Conservation (phyloP, 2,797 vertebrate species). For the Liasis olivaceus region DNA sequence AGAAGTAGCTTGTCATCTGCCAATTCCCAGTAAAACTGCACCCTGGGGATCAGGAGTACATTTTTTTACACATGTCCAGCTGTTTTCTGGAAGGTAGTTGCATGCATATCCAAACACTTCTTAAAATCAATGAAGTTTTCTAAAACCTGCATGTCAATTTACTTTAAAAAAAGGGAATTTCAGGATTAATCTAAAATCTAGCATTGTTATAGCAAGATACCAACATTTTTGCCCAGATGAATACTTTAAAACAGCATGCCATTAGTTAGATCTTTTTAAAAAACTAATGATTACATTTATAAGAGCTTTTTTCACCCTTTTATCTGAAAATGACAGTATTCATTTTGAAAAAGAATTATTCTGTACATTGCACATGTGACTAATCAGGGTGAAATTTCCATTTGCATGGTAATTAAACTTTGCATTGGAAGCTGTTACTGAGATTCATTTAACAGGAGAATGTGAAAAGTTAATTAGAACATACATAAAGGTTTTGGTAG, state of each 20-base stretch:
- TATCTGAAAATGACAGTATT: constrained; percentile 2
- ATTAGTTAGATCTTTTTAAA: neutral
- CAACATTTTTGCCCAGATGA: neutral
- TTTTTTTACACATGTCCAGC: neutral
- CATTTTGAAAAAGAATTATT: neutral
- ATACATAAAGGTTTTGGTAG: neutral
- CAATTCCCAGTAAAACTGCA: neutral
- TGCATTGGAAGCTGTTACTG: neutral
- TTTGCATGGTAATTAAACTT: constrained; percentile 1
- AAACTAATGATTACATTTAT: neutral
- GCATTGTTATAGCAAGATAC: neutral
- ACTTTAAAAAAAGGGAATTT: neutral
- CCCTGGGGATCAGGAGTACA: neutral
- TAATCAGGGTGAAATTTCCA: neutral
- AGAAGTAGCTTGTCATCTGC: neutral
- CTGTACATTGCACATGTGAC: neutral
- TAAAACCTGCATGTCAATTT: neutral
- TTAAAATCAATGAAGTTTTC: neutral
- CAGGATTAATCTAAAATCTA: neutral
- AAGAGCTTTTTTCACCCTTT: neutral
- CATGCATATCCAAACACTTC: neutral
- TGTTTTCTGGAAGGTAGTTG: neutral
- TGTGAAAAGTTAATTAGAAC: constrained; percentile 23
- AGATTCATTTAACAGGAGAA: neutral
- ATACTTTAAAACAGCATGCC: neutral